These are phyloP conservation scores for Xylocopa sonorina DNA, from an alignment of 1,140 invertebrate genomes.

Conservation along the genomic window DNA sequence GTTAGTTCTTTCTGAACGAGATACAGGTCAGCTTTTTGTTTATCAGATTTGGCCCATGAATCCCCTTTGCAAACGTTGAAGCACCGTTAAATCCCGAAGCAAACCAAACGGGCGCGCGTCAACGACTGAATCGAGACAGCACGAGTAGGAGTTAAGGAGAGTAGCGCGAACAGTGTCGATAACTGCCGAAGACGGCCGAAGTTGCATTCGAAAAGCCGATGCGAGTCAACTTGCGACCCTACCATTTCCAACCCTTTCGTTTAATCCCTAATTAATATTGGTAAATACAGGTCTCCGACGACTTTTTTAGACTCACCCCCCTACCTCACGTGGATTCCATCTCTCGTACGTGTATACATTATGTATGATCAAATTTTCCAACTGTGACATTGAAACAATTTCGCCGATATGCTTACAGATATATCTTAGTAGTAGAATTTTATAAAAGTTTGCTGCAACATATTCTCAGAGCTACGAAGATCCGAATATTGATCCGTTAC, in stretches of 20 bases:
- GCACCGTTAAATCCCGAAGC: constrained; percentile 40
- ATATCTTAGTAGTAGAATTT: too few relatives aligned
- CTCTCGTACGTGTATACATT: background rate
- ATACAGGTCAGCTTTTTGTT: constrained; percentile 19
- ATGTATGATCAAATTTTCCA: background rate
- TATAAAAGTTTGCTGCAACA: background rate
- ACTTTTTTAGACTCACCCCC: background rate
- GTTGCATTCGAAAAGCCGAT: constrained; percentile 58
- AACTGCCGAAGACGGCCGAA: constrained; percentile 58
- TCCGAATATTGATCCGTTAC: background rate
- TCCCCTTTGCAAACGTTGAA: constrained; percentile 1
- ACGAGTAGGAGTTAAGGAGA: constrained; percentile 60
- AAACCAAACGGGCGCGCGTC: constrained; percentile 60
- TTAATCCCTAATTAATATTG: constrained; percentile 42
- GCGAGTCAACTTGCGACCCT: constrained; percentile 24
- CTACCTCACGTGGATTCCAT: background rate
- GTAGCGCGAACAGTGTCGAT: constrained; percentile 54
- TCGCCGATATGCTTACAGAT: background rate
- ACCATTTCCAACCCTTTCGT: constrained; percentile 33
- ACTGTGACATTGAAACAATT: background rate
- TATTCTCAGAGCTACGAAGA: background rate
- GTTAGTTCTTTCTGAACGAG: background rate
- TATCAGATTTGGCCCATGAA: background rate
- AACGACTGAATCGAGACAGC: constrained; percentile 60
- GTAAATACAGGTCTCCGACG: constrained; percentile 9